A percentile compares a stretch with the other conserved stretches of the same genome.
Conservation (phyloP, 2,888 invertebrate species). For the Epinotia bilunana region DNA sequence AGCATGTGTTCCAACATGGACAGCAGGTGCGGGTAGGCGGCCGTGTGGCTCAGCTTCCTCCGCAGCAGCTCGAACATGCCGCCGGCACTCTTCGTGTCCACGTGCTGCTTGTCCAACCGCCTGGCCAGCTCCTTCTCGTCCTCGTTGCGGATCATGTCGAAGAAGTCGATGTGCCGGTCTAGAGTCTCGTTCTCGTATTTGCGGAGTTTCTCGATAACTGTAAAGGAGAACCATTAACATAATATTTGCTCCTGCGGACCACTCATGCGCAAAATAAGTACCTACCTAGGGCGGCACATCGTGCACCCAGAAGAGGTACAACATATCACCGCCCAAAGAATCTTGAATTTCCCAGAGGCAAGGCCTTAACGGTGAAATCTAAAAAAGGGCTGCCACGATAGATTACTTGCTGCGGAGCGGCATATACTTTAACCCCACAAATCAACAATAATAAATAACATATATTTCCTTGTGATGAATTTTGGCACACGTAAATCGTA, state of each 20-base stretch:
- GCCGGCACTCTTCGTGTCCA: constrained; percentile 96
- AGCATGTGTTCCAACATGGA: constrained; percentile 95
- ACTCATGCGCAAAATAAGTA: no score
- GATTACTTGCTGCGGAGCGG: no score
- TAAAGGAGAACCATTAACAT: constrained; percentile 44
- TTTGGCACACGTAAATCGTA: no score
- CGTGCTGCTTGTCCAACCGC: constrained; percentile 95
- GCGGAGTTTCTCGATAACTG: constrained; percentile 95
- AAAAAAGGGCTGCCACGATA: no score
- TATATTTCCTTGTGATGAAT: no score
- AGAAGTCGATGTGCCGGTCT: constrained; percentile 98
- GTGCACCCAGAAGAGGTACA: no score
- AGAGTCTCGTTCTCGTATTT: constrained; percentile 97
- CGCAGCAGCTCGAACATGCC: constrained; percentile 96
- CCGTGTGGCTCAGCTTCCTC: constrained; percentile 94
- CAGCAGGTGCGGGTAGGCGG: constrained; percentile 96
- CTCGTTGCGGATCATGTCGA: constrained; percentile 98
- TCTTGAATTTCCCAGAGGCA: no score
- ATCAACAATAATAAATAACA: no score
- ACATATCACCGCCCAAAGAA: no score
- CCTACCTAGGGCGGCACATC: no score
- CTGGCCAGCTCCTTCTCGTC: constrained; percentile 97
- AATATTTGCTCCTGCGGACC: background rate
- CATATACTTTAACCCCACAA: no score
- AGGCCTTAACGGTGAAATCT: no score